Percentiles rank a stretch among this genome's conserved stretches.
phyloP scores from a whole-genome alignment of 2,113 vertebrate species.

The Tachysurus vachellii region DNA sequence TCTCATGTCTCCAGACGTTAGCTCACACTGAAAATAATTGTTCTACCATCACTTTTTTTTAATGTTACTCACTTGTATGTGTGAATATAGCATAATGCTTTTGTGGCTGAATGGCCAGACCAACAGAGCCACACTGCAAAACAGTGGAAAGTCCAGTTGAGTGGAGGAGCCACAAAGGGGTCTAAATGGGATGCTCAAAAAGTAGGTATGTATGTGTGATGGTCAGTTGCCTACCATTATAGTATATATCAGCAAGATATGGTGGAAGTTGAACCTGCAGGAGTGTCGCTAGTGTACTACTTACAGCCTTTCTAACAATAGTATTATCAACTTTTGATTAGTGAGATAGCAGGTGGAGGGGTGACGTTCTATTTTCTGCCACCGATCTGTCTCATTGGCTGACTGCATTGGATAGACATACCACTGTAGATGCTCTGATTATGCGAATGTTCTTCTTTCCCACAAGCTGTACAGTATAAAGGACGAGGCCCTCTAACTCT shows the following conservation, averaged over 20 bases:
- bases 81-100: not conserved
- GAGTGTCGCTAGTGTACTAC: not conserved
- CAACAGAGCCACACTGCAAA: no score
- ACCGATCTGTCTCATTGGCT: not conserved
- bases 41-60: no score
- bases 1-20: no score
- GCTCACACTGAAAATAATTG: no score
- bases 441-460: conserved; percentile 35
- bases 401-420: conserved; percentile 12
- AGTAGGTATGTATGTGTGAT: not conserved
- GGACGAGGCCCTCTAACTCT: conserved; percentile 43
- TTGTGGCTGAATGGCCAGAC: not conserved
- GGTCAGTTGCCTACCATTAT: not conserved
- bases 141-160: not conserved
- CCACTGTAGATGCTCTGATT: conserved; percentile 24
- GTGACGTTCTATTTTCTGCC: not conserved
- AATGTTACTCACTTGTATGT: no score
- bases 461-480: conserved; percentile 48
- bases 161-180: not conserved
- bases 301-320: conserved; percentile 2
- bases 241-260: not conserved
- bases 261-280: not conserved
- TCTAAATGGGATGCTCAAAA: not conserved
- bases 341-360: conserved; percentile 5
- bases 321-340: not conserved